Evolutionary conservation across 2,888 invertebrate genomes (phyloP).

Genomic region (Acronicta leporina): DNA sequence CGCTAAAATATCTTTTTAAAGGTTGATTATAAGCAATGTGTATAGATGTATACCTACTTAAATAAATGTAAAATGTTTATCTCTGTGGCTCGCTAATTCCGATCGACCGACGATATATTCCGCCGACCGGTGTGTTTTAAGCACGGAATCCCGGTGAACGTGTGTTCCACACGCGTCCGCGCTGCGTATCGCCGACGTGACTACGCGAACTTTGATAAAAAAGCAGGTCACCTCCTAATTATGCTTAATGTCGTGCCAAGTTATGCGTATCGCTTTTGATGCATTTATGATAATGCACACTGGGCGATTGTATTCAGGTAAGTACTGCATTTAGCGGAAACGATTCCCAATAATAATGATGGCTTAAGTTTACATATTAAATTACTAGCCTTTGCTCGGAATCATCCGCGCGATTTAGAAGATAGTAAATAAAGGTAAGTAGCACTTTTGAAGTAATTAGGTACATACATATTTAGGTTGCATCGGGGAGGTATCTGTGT

Average conservation of each 20-base stretch:
- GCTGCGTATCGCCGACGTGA: constrained; percentile 63
- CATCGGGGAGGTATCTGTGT: too few relatives aligned
- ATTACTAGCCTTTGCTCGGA: too few relatives aligned
- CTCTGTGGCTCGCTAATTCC: constrained; percentile 19
- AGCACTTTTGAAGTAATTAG: too few relatives aligned
- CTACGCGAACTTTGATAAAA: constrained; percentile 73
- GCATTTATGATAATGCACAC: constrained; percentile 74
- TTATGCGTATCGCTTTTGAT: constrained; percentile 76
- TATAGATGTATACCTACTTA: too few relatives aligned
- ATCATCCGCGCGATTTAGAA: too few relatives aligned
- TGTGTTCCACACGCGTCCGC: constrained; percentile 67
- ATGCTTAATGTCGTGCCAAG: constrained; percentile 79
- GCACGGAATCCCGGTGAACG: constrained; percentile 31
- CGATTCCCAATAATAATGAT: constrained; percentile 31
- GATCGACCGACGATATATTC: constrained; percentile 19
- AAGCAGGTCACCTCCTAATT: constrained; percentile 82
- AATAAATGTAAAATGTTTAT: constrained; percentile 54
- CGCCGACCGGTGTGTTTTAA: constrained; percentile 38
- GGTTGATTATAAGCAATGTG: constrained; percentile 52
- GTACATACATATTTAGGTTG: too few relatives aligned
- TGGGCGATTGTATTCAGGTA: constrained; percentile 59
- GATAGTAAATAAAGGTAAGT: too few relatives aligned
- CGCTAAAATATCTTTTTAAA: constrained; percentile 40
- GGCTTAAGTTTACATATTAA: too few relatives aligned
- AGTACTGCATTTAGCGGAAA: constrained; percentile 58